phyloP scores from a whole-genome alignment of 2,113 vertebrate genomes.

The Grammomys surdaster region DNA sequence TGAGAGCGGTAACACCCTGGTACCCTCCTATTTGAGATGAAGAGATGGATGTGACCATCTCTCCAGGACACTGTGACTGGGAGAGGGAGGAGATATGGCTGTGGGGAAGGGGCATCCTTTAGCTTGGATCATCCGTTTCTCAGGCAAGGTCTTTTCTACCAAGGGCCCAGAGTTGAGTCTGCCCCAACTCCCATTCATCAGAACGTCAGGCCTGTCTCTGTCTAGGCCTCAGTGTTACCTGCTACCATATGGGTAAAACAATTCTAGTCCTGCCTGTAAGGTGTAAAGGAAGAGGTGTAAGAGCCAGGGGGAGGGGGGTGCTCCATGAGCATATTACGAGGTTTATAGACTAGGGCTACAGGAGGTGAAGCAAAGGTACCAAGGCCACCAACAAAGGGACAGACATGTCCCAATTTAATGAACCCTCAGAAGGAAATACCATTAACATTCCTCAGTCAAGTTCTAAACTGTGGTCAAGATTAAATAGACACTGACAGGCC shows the following conservation, averaged over 20 bases:
- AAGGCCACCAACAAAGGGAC: not conserved
- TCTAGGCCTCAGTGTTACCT: constrained; percentile 25
- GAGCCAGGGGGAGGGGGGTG: not conserved
- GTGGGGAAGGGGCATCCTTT: not conserved
- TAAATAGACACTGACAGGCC: not conserved
- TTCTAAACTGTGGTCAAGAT: not conserved
- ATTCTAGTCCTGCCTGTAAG: not conserved
- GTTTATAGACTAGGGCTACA: not conserved
- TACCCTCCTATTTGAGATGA: constrained; percentile 83
- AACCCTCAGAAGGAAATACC: constrained; percentile 6
- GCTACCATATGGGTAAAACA: not conserved
- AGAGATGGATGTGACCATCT: constrained; percentile 74
- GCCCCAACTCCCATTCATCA: not conserved
- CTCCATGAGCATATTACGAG: not conserved
- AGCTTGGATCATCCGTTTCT: not conserved
- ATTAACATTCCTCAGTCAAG: too few relatives aligned
- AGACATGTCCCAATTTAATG: not conserved
- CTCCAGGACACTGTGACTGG: constrained; percentile 67
- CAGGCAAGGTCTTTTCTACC: not conserved
- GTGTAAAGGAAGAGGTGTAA: not conserved
- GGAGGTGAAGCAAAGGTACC: not conserved
- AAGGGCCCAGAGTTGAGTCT: not conserved
- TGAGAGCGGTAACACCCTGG: constrained; percentile 82
- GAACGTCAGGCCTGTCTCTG: not conserved
- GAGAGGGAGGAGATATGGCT: not conserved